Conservation (phyloP, 2,113 vertebrate species). For the Spermophilus dauricus region DNA sequence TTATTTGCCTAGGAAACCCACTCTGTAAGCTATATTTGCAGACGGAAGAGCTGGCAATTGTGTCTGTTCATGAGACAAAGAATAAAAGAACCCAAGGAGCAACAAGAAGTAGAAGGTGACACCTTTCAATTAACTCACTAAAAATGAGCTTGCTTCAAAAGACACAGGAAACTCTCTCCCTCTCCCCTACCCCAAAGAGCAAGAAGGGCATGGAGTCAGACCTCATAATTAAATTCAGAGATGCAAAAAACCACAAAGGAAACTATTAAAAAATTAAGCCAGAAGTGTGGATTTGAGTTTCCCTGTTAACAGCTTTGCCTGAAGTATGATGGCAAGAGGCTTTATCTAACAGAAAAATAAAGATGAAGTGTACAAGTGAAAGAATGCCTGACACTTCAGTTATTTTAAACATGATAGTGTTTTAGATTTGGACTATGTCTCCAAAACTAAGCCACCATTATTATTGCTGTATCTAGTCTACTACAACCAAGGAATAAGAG, state of each 20-base stretch:
- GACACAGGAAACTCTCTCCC: conserved; percentile 11
- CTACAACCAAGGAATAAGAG: background rate
- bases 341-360: conserved; percentile 66
- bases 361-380: conserved; percentile 21
- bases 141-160: conserved; percentile 71
- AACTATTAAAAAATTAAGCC: conserved; percentile 65
- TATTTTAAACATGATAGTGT: conserved; percentile 57
- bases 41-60: conserved; percentile 67
- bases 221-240: conserved; percentile 80
- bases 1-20: conserved; percentile 69
- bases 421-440: conserved; percentile 66
- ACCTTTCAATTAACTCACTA: conserved; percentile 73
- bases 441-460: conserved; percentile 44
- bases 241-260: conserved; percentile 74
- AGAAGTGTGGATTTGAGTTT: conserved; percentile 52
- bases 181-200: background rate
- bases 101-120: conserved; percentile 69
- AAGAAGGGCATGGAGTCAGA: conserved; percentile 65
- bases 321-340: conserved; percentile 47
- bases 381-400: conserved; percentile 32
- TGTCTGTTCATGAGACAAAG: conserved; percentile 77
- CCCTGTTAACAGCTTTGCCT: conserved; percentile 56
- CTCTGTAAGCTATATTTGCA: conserved; percentile 64
- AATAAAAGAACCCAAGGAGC: conserved; percentile 76
- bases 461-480: background rate